Conservation (phyloP, 2,888 invertebrate genomes). For the Pheosia gnoma region DNA sequence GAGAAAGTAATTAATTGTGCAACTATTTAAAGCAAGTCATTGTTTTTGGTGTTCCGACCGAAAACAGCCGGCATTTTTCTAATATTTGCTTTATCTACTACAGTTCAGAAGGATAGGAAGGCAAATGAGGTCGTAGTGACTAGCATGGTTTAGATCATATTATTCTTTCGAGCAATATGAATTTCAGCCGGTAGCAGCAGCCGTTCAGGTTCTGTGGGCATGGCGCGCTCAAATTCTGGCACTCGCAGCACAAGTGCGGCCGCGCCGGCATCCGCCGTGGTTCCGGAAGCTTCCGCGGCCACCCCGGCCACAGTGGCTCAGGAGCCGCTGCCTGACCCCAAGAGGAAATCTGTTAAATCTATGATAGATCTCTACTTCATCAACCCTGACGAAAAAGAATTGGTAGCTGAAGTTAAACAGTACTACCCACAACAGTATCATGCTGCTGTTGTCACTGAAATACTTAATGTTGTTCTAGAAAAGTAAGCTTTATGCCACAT, state of each 20-base stretch:
- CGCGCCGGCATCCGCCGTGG: slow-evolving; percentile 39
- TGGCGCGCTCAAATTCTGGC: slow-evolving; percentile 60
- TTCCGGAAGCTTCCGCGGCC: slow-evolving; percentile 16
- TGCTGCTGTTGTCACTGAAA: slow-evolving; percentile 66
- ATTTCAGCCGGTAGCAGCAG: slow-evolving; percentile 44
- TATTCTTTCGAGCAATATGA: slow-evolving; percentile 4
- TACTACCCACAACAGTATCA: slow-evolving; percentile 62
- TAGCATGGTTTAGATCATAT: too few relatives aligned
- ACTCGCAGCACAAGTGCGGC: slow-evolving; percentile 53
- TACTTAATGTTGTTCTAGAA: slow-evolving; percentile 66
- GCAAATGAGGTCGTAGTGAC: too few relatives aligned
- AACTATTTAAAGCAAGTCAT: too few relatives aligned
- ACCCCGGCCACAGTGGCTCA: slow-evolving; percentile 44
- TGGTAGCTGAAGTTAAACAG: slow-evolving; percentile 61
- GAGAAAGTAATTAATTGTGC: too few relatives aligned
- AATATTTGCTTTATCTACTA: too few relatives aligned
- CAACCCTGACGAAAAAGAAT: slow-evolving; percentile 62
- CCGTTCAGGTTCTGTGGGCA: slow-evolving; percentile 64
- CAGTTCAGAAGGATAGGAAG: too few relatives aligned
- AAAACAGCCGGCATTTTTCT: too few relatives aligned
- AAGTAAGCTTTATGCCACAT: slow-evolving; percentile 53
- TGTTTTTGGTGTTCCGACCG: too few relatives aligned
- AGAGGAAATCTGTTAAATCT: slow-evolving; percentile 62
- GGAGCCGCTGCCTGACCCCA: slow-evolving; percentile 62
- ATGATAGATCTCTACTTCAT: slow-evolving; percentile 62